Evolutionary conservation across 2,113 vertebrate genomes (phyloP), one percentile per base, ranked within the genome.

Genomic region (Cynopterus brachyotis): DNA sequence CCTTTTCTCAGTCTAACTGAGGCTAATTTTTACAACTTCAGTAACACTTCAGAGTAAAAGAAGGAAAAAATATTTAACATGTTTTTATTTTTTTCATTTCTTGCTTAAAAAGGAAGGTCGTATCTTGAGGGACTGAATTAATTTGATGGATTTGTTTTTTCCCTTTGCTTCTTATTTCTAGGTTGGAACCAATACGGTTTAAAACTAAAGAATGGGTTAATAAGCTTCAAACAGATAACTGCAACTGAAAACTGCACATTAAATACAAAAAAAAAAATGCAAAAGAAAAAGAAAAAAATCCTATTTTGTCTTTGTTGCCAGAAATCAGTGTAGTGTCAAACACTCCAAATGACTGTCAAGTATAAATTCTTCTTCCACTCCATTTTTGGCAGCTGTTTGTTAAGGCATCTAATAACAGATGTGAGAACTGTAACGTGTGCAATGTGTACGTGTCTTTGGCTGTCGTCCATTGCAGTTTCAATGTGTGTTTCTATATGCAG

Each of bases 401-500:
- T 99, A 98, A 98, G 98, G 98, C 99, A 99, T 99, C 99, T 99
- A 99, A 99, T 99, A 99, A 99, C 99, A 99, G 99, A 98, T 99
- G 99, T 99, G 99, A 99, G 99, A 99, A 99, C 99, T 99, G 99
- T 99, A 99, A 99, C 97, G 99, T 99, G 99, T 99, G 99, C 99
- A 98, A 99, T 99, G 99, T 99, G 99, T 99, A 99, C 98, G 99
- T 99, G 99, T 99, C 99, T 99, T 99, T 99, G 99, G 99, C 99
- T 99, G 99, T 99, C 99, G 99, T 99, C 99, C 99, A 99, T 99
- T 99, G 99, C 99, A 99, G 99, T 99, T 99, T 99, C 99, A 99
- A 99, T 99, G 99, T 99, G 99, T 99, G 99, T 99, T 99, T 99
- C 99, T 99, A 99, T 99, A 99, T 99, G 99, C 99, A 99, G 99